phyloP scores from a whole-genome alignment of 2,888 invertebrate genomes.

The Calameuta idolon region DNA sequence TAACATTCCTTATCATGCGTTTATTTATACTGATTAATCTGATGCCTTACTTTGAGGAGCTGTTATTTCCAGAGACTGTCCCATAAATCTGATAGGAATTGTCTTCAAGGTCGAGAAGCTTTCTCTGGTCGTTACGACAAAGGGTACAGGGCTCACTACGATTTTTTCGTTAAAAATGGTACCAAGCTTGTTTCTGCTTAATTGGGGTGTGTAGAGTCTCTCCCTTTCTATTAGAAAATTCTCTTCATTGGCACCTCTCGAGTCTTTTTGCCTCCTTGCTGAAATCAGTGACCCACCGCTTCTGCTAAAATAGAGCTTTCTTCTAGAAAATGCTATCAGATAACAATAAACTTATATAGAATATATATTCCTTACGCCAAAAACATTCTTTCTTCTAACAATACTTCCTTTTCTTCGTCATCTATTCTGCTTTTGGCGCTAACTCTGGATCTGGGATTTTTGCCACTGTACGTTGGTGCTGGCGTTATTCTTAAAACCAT shows the following conservation, averaged over 20 bases:
- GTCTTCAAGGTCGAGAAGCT: conserved; percentile 62
- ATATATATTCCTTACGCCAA: too few species aligned
- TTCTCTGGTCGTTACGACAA: conserved; percentile 55
- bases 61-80: conserved; percentile 47
- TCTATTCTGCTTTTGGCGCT: too few species aligned
- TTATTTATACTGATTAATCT: conserved; percentile 2
- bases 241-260: conserved; percentile 28
- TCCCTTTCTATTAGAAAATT: conserved; percentile 21
- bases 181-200: conserved; percentile 58
- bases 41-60: conserved; percentile 43
- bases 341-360: too few species aligned
- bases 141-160: conserved; percentile 62
- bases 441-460: conserved; percentile 21
- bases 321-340: too few species aligned
- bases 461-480: conserved; percentile 47
- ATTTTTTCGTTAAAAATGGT: conserved; percentile 61
- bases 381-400: neutral
- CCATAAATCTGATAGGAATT: conserved; percentile 56
- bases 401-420: neutral
- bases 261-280: conserved; percentile 19
- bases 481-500: conserved; percentile 50
- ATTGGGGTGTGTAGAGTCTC: conserved; percentile 30
- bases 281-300: neutral
- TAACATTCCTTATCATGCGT: neutral
- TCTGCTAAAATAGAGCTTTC: conserved; percentile 1